Conservation (phyloP, 2,113 vertebrate genomes). For the Pangasianodon gigas region DNA sequence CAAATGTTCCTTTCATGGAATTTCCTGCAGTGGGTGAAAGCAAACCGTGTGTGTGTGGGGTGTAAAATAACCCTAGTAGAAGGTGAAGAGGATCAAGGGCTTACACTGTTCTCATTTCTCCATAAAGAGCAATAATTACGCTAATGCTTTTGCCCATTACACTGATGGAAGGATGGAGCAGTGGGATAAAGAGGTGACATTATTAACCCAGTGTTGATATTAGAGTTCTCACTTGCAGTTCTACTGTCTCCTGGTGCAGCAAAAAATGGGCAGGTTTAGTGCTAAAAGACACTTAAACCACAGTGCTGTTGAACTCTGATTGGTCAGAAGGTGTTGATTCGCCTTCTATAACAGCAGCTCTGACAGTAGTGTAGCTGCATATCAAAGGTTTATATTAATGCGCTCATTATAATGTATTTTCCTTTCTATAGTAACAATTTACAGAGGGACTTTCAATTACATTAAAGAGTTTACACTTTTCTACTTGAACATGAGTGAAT, state of each 20-base stretch:
- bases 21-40: no score
- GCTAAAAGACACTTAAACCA: neutral
- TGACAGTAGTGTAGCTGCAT: no score
- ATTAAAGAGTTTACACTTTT: neutral
- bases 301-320: neutral
- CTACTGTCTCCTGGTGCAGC: neutral
- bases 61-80: constrained; percentile 16
- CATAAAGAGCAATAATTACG: constrained; percentile 10
- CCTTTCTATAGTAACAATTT: neutral
- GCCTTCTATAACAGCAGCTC: neutral
- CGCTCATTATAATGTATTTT: neutral
- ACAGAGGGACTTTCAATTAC: neutral
- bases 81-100: constrained; percentile 3
- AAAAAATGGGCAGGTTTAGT: neutral
- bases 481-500: no score
- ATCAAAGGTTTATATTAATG: neutral
- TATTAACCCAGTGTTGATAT: constrained; percentile 1
- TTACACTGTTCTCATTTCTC: constrained; percentile 6
- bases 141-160: constrained; percentile 16
- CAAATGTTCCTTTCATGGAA: neutral
- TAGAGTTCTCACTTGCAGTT: neutral
- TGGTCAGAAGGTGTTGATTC: neutral
- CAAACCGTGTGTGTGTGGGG: neutral
- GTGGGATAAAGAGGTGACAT: neutral
- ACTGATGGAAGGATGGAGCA: constrained; percentile 1